These are phyloP conservation scores for Datnioides undecimradiatus DNA, from an alignment of 2,113 vertebrate genomes.

Conservation along the genomic window DNA sequence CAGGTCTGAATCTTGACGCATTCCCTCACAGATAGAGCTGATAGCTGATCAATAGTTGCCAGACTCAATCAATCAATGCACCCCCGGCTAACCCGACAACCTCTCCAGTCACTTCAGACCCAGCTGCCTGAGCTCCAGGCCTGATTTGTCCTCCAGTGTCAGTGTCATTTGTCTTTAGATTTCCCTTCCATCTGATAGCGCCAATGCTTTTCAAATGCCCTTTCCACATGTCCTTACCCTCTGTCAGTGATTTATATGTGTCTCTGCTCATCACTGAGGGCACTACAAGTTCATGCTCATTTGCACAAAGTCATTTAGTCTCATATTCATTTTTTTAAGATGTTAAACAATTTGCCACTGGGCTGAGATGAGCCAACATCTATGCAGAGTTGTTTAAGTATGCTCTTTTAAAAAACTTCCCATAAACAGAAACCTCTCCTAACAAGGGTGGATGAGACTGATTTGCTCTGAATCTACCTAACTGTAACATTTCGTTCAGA, in stretches of 20 bases:
- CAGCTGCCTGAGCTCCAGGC: slow-evolving; percentile 65
- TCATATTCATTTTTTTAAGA: slow-evolving; percentile 29
- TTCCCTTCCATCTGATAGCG: slow-evolving; percentile 69
- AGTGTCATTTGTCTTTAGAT: slow-evolving; percentile 78
- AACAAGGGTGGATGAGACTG: neutral
- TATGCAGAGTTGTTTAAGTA: slow-evolving; percentile 8
- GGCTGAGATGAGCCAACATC: neutral
- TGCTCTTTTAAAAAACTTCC: slow-evolving; percentile 2
- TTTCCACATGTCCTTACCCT: slow-evolving; percentile 57
- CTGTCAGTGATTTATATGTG: slow-evolving; percentile 71
- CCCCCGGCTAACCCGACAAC: slow-evolving; percentile 47
- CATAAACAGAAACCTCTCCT: neutral
- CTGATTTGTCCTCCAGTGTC: slow-evolving; percentile 69
- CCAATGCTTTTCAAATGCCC: slow-evolving; percentile 61
- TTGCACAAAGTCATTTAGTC: slow-evolving; percentile 55
- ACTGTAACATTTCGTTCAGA: slow-evolving; percentile 8
- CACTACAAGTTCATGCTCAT: slow-evolving; percentile 51
- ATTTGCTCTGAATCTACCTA: neutral
- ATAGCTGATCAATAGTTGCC: slow-evolving; percentile 82
- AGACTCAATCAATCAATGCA: slow-evolving; percentile 83
- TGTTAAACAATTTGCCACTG: slow-evolving; percentile 14
- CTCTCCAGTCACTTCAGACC: slow-evolving; percentile 47
- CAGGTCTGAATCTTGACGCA: slow-evolving; percentile 73
- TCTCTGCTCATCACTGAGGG: slow-evolving; percentile 52
- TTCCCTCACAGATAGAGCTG: slow-evolving; percentile 75